Base-by-base conservation (phyloP, 2,797 vertebrate species). In the Jordanella pulchra region DNA sequence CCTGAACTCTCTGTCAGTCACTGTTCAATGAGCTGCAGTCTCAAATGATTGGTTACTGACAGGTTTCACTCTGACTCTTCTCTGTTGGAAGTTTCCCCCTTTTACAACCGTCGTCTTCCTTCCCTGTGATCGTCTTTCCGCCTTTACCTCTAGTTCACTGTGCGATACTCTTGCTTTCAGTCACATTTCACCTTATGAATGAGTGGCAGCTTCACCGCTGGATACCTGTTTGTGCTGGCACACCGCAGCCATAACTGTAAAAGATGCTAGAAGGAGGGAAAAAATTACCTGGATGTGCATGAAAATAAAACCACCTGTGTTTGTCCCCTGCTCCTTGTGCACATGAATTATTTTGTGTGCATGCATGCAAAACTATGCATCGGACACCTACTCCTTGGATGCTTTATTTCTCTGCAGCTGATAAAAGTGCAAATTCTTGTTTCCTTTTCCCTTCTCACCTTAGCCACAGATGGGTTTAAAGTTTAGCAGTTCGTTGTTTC, bases 41-140 rank as follows among this genome's bases (percentile, higher is more conserved):
- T 65, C 81, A 84, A 48, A 77, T 86, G 69, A 77, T 77, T 85
- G 85, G 84, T 81, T 90, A 76, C 63, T 73, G 85, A 72, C 80
- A 72, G 71, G 86, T 93, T 93, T 93, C 90, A 82, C 1, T 89
- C 10, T 92, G 84, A 89, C 74, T 86, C 73, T 83, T 84, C 73
- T 87, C 65, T 50, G 55, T 65, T 80, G 84, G 86, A 91, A 89
- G 85, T 91, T 90, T 88, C 89, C 87, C 82, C 64, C 75, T 44
- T 47, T 86, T 86, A 91, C 84, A 79, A 92, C 91, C 60, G 82
- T 92, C 85, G 35, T 72, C 88, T 90, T 92, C 89, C 93, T 92
- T 90, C 84, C 85, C 86, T 44, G 1, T 68, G n/a, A 72, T 83
- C 73, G 68, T 76, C 73, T 76, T 73, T 81, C 71, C 75, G 74